Conservation (phyloP, 1,140 invertebrate genomes). For the Triops cancriformis region DNA sequence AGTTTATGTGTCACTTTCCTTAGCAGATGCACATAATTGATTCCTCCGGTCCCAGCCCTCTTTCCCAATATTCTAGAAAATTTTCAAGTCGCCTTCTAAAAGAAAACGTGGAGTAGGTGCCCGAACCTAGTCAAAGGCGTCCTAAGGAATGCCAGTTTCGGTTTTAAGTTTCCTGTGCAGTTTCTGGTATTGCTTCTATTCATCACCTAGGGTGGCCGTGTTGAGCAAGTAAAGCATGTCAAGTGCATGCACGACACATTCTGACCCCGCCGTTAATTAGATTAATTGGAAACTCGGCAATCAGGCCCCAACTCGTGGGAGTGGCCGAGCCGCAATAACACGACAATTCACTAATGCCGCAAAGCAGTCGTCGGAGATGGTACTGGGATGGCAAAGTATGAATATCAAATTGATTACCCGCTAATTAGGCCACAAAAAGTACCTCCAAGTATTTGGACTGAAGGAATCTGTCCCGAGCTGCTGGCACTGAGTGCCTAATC, state of each 20-base stretch:
- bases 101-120: not conserved
- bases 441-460: not conserved
- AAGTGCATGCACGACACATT: not conserved
- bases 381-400: not conserved
- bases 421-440: not conserved
- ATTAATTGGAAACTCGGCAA: not conserved
- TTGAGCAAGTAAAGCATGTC: not conserved
- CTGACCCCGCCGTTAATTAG: not conserved
- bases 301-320: not conserved
- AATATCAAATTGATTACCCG: not conserved
- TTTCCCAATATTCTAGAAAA: too few species aligned
- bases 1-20: too few species aligned
- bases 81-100: too few species aligned
- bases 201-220: not conserved
- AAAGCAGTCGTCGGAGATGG: not conserved
- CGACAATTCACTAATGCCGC: not conserved
- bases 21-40: too few species aligned
- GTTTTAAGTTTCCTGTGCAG: not conserved
- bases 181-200: constrained; percentile 6
- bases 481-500: not conserved
- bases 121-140: not conserved
- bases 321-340: not conserved
- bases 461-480: not conserved
- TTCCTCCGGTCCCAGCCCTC: too few species aligned
- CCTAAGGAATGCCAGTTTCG: not conserved